A percentile compares a stretch with the other conserved stretches of the same genome.
phyloP scores from a whole-genome alignment of 2,113 vertebrate genomes.

The Calyptommatus sinebrachiatus region DNA sequence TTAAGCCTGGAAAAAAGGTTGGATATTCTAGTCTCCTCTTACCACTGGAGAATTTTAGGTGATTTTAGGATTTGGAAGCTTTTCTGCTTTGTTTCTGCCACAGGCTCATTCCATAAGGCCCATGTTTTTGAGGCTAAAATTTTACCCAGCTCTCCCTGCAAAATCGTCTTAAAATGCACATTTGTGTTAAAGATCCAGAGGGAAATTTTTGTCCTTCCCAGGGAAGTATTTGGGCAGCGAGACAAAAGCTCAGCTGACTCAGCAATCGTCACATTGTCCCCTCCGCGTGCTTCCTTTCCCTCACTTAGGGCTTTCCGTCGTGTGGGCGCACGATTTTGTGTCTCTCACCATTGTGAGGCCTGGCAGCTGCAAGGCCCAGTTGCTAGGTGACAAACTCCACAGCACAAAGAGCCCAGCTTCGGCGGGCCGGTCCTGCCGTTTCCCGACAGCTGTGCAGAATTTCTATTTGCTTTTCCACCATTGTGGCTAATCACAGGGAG shows the following conservation, averaged over 20 bases:
- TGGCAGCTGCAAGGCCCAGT: conserved; percentile 87
- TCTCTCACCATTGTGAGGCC: conserved; percentile 28
- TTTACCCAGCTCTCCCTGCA: too few species aligned
- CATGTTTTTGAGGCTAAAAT: too few species aligned
- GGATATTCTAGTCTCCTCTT: too few species aligned
- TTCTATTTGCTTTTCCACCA: conserved; percentile 74
- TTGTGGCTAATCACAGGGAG: conserved; percentile 67
- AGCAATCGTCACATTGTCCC: conserved; percentile 53
- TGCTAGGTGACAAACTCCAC: conserved; percentile 91
- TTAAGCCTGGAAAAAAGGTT: too few species aligned
- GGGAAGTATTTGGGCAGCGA: conserved; percentile 45
- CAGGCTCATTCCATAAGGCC: not conserved
- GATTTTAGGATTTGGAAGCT: not conserved
- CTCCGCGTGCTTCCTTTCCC: conserved; percentile 71
- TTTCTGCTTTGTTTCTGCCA: not conserved
- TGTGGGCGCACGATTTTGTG: not conserved
- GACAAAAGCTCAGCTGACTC: conserved; percentile 74
- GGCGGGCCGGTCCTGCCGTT: conserved; percentile 81
- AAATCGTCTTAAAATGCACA: conserved; percentile 7
- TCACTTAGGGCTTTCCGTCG: conserved; percentile 65
- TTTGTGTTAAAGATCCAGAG: not conserved
- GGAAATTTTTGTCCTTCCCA: conserved; percentile 13
- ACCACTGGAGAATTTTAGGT: not conserved
- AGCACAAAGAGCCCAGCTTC: conserved; percentile 93
- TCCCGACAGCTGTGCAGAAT: conserved; percentile 76